Evolutionary conservation across 1,140 invertebrate species (phyloP), one percentile per base, ranked within the genome.

Genomic region (Bombus huntii): DNA sequence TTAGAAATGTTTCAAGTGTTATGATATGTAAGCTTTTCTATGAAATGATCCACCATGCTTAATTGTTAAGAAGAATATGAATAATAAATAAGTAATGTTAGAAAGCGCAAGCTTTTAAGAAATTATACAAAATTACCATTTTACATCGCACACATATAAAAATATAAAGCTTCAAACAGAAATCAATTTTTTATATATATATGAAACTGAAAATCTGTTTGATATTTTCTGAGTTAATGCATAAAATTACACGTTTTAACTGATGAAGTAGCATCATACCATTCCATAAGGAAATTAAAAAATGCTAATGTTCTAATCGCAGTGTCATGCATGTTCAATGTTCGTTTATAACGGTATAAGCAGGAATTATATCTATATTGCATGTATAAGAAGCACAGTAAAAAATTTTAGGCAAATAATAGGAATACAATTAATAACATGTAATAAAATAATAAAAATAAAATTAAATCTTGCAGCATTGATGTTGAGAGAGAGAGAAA

Each of bases 401-500:
- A 6, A 42, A 68, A 9, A 9, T n/a, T n/a, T 42, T 72, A 42
- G 25, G 25, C 6, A 18, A 73, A 31, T 47, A 22, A 31, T 31
- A 71, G 47, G 28, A 37, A 25, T 70, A 3, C 2, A 10, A 70
- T 31, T 34, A 34, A 66, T 34, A 34, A 34, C 18, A 18, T 5
- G 18, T 68, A 34, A 9, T 37, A 39, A 68, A 9, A 44, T 73
- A 42, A 57, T 25, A 71, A 59, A 57, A 34, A 47, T 39, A 62
- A 71, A 34, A 34, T 5, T 34, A 31, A 70, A 31, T 44, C 62
- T 66, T 59, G 59, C 15, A 89, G 47, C 76, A 89, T 87, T 83
- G 87, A 89, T 87, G 87, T 89, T 89, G 80, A 47, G 47, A 89
- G 79, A n/a, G 79, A n/a, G 42, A n/a, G 37, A 71, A 62, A n/a